Base-by-base conservation (phyloP, 1,140 invertebrate genomes). In the Delia radicum region DNA sequence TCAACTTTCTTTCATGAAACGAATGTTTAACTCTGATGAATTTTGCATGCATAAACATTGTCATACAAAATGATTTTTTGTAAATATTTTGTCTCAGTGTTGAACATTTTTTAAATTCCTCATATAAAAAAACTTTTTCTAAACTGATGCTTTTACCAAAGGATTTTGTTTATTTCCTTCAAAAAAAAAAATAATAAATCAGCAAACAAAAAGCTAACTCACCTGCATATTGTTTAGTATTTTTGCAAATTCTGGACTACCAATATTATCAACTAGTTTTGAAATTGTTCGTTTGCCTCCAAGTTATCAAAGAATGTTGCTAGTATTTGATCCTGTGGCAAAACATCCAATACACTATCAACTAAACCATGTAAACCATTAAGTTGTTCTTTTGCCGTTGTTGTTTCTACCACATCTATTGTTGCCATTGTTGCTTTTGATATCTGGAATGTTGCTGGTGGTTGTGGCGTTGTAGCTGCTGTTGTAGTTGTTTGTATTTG, bases 261-360 rank as follows among this genome's bases (percentile, higher is more conserved):
- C 80, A 62, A 85, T 79, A 76, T 79, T 83, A 29, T 85, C 78
- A 37, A 84, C 78, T 1, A 85, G 76, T 42, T 77, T 78, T 28
- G 79, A 76, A 62, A 85, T 71, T 82, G 80, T 76, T 82, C 79
- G 78, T 81, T 81, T 75, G 78, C 76, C 65, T 85, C 82, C 48
- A 80, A 79, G 74, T 84, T 82, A 29, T 84, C 82, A 74, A 85
- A 84, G 73, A 85, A 85, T 6, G 79, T 80, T 48, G 80, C 79
- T 42, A 82, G 67, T 63, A 85, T 81, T 75, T 85, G 79, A 78
- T 85, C 83, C 78, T 80, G 80, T 26, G 84, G 83, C 78, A 85
- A 31, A 13, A 79, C 67, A 26, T 82, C 81, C 31, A 85, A 77
- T 24, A 85, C 77, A 63, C 81, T 80, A 67, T 85, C 82, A 10